Conservation (phyloP, 2,113 vertebrate genomes). For the Apteryx owenii region DNA sequence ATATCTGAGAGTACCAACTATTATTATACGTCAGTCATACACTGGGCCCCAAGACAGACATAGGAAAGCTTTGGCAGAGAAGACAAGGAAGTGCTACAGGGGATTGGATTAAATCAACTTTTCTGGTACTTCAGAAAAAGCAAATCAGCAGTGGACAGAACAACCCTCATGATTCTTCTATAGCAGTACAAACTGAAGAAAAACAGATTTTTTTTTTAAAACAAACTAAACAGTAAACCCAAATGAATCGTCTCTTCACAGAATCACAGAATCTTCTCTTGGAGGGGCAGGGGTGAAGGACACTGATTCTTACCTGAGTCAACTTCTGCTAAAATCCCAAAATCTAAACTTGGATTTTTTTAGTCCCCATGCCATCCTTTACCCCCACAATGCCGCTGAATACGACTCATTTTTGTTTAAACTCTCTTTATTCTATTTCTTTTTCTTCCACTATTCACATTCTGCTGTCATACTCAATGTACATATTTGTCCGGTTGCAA, state of each 20-base stretch:
- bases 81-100: neutral
- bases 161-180: neutral
- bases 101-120: neutral
- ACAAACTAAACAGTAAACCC: neutral
- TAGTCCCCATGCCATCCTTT: neutral
- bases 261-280: neutral
- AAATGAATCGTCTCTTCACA: neutral
- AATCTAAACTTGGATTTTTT: neutral
- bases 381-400: neutral
- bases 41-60: neutral
- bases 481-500: neutral
- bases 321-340: neutral
- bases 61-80: neutral
- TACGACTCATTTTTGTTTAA: neutral
- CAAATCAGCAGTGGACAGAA: neutral
- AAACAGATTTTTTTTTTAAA: neutral
- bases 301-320: neutral
- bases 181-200: neutral
- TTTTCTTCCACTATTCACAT: neutral
- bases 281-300: rapidly evolving
- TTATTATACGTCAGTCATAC: neutral
- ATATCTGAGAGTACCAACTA: neutral
- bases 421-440: neutral
- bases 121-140: neutral
- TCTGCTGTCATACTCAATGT: neutral